Evolutionary conservation across 2,113 vertebrate species (phyloP).

Genomic region (Chauna torquata): DNA sequence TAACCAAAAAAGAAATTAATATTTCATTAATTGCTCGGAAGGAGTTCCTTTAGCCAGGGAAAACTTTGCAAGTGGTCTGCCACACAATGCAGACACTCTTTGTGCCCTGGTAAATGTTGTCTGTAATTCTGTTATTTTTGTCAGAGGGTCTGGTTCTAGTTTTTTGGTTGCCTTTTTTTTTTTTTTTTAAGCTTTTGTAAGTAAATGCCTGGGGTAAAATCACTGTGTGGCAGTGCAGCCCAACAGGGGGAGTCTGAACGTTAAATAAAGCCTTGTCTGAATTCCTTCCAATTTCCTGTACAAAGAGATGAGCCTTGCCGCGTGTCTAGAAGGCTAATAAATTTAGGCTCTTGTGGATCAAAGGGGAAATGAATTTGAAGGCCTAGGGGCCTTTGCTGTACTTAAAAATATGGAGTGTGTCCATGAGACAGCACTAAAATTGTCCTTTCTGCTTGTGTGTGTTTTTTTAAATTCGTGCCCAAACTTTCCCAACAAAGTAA

Average conservation of each 20-base stretch:
- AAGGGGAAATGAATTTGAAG: conserved; percentile 15
- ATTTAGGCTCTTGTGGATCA: not conserved
- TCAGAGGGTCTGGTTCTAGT: not conserved
- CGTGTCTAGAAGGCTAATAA: not conserved
- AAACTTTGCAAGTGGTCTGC: accelerated
- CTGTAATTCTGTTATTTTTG: not conserved
- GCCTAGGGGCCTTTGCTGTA: not conserved
- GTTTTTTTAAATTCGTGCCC: not conserved
- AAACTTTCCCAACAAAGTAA: not conserved
- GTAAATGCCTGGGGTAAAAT: not conserved
- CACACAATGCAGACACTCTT: not conserved
- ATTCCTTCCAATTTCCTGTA: conserved; percentile 10
- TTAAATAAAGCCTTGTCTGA: conserved; percentile 3
- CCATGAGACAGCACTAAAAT: not conserved
- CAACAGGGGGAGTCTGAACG: conserved; percentile 21
- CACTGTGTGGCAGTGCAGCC: not conserved
- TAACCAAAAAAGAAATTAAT: not conserved
- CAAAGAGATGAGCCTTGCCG: not conserved
- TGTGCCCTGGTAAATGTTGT: accelerated
- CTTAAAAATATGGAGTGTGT: not conserved
- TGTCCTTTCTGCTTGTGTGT: not conserved
- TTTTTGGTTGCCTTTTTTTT: not conserved
- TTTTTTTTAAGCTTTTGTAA: not conserved
- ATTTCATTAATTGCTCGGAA: not conserved
- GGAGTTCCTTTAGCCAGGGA: not conserved